Percentiles rank a stretch among this genome's conserved stretches.
These are phyloP conservation scores for Pediacus dermestoides DNA, from an alignment of 2,888 invertebrate species.

Conservation along the genomic window DNA sequence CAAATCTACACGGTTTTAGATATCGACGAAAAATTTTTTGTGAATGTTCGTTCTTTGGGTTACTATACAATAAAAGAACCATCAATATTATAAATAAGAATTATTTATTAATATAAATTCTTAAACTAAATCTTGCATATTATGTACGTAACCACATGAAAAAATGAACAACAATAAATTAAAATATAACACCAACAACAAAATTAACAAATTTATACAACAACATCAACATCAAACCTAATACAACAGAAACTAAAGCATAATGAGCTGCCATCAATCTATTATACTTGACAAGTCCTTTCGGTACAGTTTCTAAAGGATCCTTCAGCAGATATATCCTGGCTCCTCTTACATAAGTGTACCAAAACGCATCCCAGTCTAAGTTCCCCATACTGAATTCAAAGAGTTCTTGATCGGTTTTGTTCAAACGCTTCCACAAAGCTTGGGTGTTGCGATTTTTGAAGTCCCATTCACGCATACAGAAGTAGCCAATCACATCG, in stretches of 20 bases:
- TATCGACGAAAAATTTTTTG: too few relatives aligned
- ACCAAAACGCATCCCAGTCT: constrained; percentile 61
- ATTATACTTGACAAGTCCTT: constrained; percentile 57
- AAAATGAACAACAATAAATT: too few relatives aligned
- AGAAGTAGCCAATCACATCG: constrained; percentile 59
- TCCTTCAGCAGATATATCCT: constrained; percentile 78
- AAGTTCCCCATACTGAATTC: constrained; percentile 69
- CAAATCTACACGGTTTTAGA: too few relatives aligned
- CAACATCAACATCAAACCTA: constrained; percentile 14
- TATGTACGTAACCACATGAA: too few relatives aligned
- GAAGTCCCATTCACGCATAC: constrained; percentile 73
- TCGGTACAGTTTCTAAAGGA: constrained; percentile 68
- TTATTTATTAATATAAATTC: too few relatives aligned
- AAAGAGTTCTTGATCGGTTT: constrained; percentile 55
- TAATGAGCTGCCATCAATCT: constrained; percentile 31
- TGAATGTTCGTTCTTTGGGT: too few relatives aligned
- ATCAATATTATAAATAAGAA: too few relatives aligned
- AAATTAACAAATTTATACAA: too few relatives aligned
- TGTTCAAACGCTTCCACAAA: constrained; percentile 58
- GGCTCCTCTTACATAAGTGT: constrained; percentile 34
- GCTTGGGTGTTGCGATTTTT: constrained; percentile 57
- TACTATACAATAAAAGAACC: too few relatives aligned
- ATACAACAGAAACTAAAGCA: constrained; percentile 19
- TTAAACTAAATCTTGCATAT: too few relatives aligned
- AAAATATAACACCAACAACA: too few relatives aligned